phyloP scores from a whole-genome alignment of 1,140 invertebrate species.

The Drosophila watanabei region DNA sequence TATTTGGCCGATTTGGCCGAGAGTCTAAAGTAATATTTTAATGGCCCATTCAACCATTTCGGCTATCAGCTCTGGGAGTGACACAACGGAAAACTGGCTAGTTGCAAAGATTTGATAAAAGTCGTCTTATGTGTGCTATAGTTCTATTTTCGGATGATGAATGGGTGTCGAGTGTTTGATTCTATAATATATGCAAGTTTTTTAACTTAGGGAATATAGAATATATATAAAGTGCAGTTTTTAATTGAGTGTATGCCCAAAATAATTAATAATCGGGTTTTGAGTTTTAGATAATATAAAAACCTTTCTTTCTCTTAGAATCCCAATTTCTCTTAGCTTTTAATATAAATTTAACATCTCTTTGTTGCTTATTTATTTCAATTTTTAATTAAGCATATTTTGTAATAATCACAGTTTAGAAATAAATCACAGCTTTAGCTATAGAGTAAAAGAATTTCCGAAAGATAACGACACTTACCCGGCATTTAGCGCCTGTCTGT shows the following conservation, averaged over 20 bases:
- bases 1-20: conserved; percentile 29
- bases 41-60: conserved; percentile 42
- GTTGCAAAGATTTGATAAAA: conserved; percentile 14
- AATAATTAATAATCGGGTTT: no score
- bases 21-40: conserved; percentile 50
- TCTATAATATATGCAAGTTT: not conserved
- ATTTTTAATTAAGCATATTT: not conserved
- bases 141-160: conserved; percentile 45
- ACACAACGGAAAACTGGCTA: conserved; percentile 19
- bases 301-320: no score
- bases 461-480: conserved; percentile 70
- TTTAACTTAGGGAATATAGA: not conserved
- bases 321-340: not conserved
- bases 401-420: not conserved
- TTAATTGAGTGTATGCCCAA: not conserved
- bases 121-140: not conserved
- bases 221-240: not conserved
- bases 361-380: not conserved
- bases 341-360: not conserved
- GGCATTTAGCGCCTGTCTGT: conserved; percentile 85
- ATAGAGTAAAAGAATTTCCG: not conserved
- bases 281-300: no score
- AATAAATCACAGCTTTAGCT: not conserved
- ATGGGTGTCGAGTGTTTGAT: conserved; percentile 17
- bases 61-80: conserved; percentile 30